phyloP scores from a whole-genome alignment of 1,140 invertebrate genomes.

The Charaxes varanes region DNA sequence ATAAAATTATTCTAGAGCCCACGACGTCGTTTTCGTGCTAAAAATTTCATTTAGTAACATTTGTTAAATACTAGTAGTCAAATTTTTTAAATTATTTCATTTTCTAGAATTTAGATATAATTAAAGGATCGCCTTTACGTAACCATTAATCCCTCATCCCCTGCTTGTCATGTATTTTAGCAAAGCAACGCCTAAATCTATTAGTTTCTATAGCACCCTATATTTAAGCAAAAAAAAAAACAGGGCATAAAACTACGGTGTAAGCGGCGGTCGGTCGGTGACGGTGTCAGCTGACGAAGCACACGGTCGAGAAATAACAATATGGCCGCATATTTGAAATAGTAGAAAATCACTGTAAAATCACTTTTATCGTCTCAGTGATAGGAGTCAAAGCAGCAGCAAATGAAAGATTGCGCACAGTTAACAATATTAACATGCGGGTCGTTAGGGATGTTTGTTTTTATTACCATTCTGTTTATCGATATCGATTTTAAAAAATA shows the following conservation, averaged over 20 bases:
- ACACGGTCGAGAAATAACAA: slow-evolving; percentile 19
- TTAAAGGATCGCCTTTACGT: no score
- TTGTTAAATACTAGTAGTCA: no score
- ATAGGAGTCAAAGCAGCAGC: slow-evolving; percentile 25
- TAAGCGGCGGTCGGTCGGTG: slow-evolving; percentile 1
- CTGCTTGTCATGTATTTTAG: no score
- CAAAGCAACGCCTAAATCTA: no score
- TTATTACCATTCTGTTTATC: slow-evolving; percentile 10
- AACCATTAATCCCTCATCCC: no score
- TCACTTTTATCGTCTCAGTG: slow-evolving; percentile 20
- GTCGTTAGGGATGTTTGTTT: slow-evolving; percentile 20
- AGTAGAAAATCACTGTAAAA: slow-evolving; percentile 8
- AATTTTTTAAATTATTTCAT: no score
- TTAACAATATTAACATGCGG: slow-evolving; percentile 46
- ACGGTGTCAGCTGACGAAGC: slow-evolving; percentile 25
- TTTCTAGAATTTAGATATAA: no score
- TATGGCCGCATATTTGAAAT: slow-evolving; percentile 3
- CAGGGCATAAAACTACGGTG: slow-evolving; percentile 2
- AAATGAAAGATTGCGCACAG: slow-evolving; percentile 25
- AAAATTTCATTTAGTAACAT: no score
- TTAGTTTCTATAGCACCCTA: slow-evolving; percentile 12
- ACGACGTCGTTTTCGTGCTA: no score
- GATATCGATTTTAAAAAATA: no score
- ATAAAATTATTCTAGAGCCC: no score
- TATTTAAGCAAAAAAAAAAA: slow-evolving; percentile 8